Evolutionary conservation across 35 echinoderm and acorn worm species (phyloP).

Genomic region (Strongylocentrotus purpuratus): DNA sequence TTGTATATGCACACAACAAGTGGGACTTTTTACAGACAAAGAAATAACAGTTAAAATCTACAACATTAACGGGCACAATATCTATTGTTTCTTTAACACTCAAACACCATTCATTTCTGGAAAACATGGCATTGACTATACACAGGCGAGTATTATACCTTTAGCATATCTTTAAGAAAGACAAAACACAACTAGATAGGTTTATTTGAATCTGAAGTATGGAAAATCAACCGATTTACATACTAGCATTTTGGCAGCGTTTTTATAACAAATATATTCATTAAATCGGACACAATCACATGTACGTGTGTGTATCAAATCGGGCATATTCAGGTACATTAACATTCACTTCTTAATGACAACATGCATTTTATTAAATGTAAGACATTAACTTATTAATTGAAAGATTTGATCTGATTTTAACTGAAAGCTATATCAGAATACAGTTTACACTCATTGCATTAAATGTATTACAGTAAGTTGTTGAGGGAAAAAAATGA

Average conservation of each 20-base stretch:
- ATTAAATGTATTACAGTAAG: too few species aligned
- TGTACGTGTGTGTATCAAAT: background rate
- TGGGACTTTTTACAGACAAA: constrained; percentile 4
- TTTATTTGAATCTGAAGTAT: background rate
- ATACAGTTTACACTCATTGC: too few species aligned
- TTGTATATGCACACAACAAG: background rate
- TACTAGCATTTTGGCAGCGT: constrained; percentile 9
- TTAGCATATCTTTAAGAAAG: background rate
- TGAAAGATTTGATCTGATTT: too few species aligned
- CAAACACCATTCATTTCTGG: background rate
- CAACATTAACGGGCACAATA: background rate
- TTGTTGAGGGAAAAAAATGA: too few species aligned
- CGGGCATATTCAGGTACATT: background rate
- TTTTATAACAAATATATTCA: background rate
- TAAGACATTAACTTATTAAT: too few species aligned
- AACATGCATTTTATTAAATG: too few species aligned
- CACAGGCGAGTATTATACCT: background rate
- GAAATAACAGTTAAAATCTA: background rate
- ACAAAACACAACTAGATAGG: background rate
- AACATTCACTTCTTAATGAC: background rate
- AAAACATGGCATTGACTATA: background rate
- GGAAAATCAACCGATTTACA: background rate
- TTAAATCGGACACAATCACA: background rate
- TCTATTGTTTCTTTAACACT: background rate
- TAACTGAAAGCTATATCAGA: too few species aligned